phyloP scores from a whole-genome alignment of 2,797 vertebrate species.

The Ctenosaura bakeri region DNA sequence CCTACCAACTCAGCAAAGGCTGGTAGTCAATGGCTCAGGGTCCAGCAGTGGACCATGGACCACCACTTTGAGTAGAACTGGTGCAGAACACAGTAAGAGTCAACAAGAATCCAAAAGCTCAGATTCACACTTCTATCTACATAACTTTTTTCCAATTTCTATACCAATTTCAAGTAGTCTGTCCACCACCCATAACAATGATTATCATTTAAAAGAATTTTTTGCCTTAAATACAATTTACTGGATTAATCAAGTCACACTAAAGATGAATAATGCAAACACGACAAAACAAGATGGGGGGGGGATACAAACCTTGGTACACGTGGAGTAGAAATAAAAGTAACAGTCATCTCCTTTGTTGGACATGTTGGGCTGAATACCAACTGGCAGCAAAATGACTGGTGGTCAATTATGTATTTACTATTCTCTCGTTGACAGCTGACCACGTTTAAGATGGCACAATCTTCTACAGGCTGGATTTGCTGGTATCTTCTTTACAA shows the following conservation, averaged over 20 bases:
- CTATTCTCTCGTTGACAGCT: conserved; percentile 61
- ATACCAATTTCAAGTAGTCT: too few relatives aligned
- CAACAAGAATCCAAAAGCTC: not conserved
- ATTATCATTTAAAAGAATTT: too few relatives aligned
- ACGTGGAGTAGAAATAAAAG: conserved; percentile 97
- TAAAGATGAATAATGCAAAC: not conserved
- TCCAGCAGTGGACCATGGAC: too few relatives aligned
- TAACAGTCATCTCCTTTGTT: conserved; percentile 96
- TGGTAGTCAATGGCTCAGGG: too few relatives aligned
- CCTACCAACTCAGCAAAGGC: too few relatives aligned
- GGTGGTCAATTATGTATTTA: conserved; percentile 56
- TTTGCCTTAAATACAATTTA: not conserved
- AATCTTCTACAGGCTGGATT: conserved; percentile 72
- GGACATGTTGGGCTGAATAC: conserved; percentile 82
- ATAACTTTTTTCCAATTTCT: not conserved
- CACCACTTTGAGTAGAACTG: too few relatives aligned
- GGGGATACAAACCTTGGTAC: conserved; percentile 85
- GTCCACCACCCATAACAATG: too few relatives aligned
- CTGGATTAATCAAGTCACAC: not conserved
- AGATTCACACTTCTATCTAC: not conserved
- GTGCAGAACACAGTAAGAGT: not conserved
- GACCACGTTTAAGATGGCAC: conserved; percentile 62
- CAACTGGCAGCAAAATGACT: conserved; percentile 3
- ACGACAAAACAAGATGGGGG: not conserved
- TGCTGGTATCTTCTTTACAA: conserved; percentile 78